These are phyloP conservation scores for Apostichopus californicus DNA, from an alignment of 35 echinoderm and acorn worm genomes.

Conservation along the genomic window DNA sequence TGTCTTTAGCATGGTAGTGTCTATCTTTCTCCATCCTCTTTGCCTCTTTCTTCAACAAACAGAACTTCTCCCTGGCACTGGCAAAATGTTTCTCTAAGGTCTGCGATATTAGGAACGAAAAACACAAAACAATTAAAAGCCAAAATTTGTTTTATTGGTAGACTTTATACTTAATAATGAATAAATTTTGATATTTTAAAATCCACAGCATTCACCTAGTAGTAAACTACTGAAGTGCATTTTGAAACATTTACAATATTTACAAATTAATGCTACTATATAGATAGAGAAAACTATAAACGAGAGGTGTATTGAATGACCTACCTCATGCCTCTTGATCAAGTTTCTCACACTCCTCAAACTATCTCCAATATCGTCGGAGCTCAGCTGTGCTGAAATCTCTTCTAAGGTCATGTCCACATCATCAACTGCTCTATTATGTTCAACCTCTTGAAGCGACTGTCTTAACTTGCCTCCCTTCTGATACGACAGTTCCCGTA, in stretches of 20 bases:
- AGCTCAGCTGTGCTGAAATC: conserved; percentile 65
- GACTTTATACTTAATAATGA: not conserved
- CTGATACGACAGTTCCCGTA: conserved; percentile 48
- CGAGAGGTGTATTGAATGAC: not conserved
- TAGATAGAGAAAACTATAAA: not conserved
- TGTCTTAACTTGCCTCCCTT: conserved; percentile 81
- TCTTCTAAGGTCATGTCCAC: conserved; percentile 63
- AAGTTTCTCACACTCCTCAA: conserved; percentile 85
- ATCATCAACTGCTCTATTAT: conserved; percentile 78
- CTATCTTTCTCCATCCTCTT: conserved; percentile 60
- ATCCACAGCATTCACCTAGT: not conserved
- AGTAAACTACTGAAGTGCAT: not conserved
- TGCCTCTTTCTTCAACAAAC: conserved; percentile 59
- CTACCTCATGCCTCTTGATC: conserved; percentile 88
- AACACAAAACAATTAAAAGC: not conserved
- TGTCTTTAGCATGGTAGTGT: conserved; percentile 83
- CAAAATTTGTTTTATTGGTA: too few species aligned
- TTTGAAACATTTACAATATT: not conserved
- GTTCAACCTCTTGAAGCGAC: conserved; percentile 67
- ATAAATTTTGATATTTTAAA: too few species aligned
- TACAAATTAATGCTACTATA: not conserved
- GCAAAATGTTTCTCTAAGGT: conserved; percentile 74
- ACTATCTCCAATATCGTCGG: conserved; percentile 81
- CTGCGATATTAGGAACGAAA: conserved; percentile 41
- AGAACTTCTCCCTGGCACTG: conserved; percentile 61